Evolutionary conservation across 1,140 invertebrate species (phyloP).

Genomic region (Charaxes varanes): DNA sequence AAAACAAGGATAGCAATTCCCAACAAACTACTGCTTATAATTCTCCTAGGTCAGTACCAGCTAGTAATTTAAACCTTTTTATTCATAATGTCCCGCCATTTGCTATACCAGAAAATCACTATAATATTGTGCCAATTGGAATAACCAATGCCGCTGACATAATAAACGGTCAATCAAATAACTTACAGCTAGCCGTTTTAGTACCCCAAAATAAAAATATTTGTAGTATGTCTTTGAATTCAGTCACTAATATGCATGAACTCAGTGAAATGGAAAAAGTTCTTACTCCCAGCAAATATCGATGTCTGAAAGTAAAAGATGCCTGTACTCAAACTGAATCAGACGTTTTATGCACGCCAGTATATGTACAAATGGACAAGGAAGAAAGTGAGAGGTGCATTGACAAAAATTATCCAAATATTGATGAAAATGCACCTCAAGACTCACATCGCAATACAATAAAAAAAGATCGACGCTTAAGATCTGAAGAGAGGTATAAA

Average conservation of each 20-base stretch:
- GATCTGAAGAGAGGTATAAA: conserved; percentile 70
- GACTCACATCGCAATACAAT: conserved; percentile 49
- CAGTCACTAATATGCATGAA: conserved; percentile 41
- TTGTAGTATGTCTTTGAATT: conserved; percentile 57
- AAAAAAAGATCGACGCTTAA: conserved; percentile 71
- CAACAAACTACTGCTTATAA: conserved; percentile 60
- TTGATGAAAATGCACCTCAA: conserved; percentile 68
- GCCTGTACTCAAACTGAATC: conserved; percentile 81
- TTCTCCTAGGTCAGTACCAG: conserved; percentile 50
- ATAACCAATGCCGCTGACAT: conserved; percentile 55
- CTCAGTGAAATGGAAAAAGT: conserved; percentile 58
- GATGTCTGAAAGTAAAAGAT: conserved; percentile 73
- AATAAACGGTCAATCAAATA: conserved; percentile 46
- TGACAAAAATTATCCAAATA: conserved; percentile 59
- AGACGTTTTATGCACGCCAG: conserved; percentile 32
- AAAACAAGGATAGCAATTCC: conserved; percentile 52
- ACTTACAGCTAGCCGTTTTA: conserved; percentile 74
- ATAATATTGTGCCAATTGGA: conserved; percentile 66
- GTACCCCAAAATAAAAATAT: conserved; percentile 69
- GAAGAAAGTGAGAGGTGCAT: conserved; percentile 43
- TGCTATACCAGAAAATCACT: conserved; percentile 52
- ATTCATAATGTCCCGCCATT: conserved; percentile 63
- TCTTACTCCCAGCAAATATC: conserved; percentile 78
- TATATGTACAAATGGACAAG: conserved; percentile 37
- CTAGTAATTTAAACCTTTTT: conserved; percentile 61